These are phyloP conservation scores for Aleiodes leptofemur DNA, from an alignment of 2,888 invertebrate genomes.

Conservation along the genomic window DNA sequence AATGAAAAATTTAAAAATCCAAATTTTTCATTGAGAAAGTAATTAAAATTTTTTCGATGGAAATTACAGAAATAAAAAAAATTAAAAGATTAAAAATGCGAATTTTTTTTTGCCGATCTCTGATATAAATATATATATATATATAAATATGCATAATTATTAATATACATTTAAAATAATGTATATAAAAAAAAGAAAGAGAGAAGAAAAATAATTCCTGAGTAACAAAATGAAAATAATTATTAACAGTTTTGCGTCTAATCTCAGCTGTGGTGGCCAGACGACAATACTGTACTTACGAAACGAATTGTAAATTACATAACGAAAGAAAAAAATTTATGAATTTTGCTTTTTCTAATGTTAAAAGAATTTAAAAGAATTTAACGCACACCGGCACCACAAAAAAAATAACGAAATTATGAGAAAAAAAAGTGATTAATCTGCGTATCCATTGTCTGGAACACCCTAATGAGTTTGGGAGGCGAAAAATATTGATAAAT, in stretches of 20 bases:
- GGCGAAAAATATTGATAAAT: constrained; percentile 21
- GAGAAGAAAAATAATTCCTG: constrained; percentile 7
- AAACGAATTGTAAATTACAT: not conserved
- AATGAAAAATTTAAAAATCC: too few relatives aligned
- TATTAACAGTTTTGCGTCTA: constrained; percentile 39
- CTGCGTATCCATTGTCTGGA: constrained; percentile 71
- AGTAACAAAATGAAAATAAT: constrained; percentile 46
- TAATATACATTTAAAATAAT: constrained; percentile 29
- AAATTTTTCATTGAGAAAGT: too few relatives aligned
- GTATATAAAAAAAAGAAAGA: constrained; percentile 7
- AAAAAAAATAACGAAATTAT: constrained; percentile 35
- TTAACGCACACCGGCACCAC: constrained; percentile 23
- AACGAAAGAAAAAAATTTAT: constrained; percentile 14
- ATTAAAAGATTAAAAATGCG: too few relatives aligned
- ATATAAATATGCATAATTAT: constrained; percentile 34
- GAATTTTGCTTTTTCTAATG: constrained; percentile 42
- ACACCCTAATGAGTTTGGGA: constrained; percentile 74
- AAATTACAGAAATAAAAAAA: too few relatives aligned
- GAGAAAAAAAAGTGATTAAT: constrained; percentile 6
- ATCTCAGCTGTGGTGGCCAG: constrained; percentile 54
- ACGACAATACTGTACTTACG: constrained; percentile 46
- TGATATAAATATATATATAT: too few relatives aligned
- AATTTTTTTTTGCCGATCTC: too few relatives aligned
- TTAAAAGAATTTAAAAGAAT: not conserved
- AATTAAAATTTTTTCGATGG: too few relatives aligned